Evolutionary conservation across 2,888 invertebrate species (phyloP), one percentile per base, ranked within the genome.

Genomic region (Yponomeuta cagnagella): DNA sequence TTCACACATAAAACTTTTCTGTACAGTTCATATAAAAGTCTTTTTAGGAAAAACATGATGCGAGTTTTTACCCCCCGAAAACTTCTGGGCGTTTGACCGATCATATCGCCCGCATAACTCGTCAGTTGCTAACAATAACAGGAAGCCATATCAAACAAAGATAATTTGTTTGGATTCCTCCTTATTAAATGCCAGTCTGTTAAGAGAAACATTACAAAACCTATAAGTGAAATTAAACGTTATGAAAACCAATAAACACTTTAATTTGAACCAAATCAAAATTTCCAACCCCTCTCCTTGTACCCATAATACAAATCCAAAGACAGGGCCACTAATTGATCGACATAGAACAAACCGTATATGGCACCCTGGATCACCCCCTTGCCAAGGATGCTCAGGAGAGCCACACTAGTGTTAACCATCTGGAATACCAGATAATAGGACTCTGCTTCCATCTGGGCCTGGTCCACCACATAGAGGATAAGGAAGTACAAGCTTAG

Each of bases 391-490:
- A 90, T 77, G 89, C 90, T 52, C 85, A 74, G 75, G 9, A 43
- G 43, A 43, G 43, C 43, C 43, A 43, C 43, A 1, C 5, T 43
- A 43, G 43, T 43, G 43, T 43, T 43, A 43, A 43, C 43, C 43
- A 43, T 43, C 43, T 43, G 43, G 43, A 43, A 43, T 8, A 43
- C 43, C 4, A 43, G 43, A 90, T 90, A 69, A 43, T 43, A 43
- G 43, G 43, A 43, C 43, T 43, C 43, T 43, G 88, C 88, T 80
- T 89, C 87, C 77, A 82, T 80, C 77, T 85, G 85, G 73, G 89
- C 85, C 80, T 91, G 90, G 76, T 90, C 90, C 74, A 90, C 89
- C 71, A 91, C 80, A 84, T 90, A 86, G 64, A 88, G 78, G 73
- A 82, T 82, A 37, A 79, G 72, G 43, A 43, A 43, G 43, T 43